These are phyloP conservation scores for Sinocyclocheilus maitianheensis DNA, from an alignment of 2,113 vertebrate species.

Conservation along the genomic window DNA sequence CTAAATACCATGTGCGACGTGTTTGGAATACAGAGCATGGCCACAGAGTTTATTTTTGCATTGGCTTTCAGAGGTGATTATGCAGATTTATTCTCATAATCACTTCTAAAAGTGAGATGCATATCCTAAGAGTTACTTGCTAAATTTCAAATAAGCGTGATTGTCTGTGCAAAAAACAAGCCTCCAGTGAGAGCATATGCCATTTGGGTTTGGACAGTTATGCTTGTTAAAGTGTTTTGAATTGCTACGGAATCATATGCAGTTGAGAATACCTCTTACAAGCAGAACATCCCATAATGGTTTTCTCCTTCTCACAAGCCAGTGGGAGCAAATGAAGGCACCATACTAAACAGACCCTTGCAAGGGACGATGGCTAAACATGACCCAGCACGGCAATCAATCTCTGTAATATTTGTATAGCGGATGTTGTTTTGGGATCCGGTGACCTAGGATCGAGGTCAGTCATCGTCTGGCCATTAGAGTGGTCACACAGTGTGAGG, in stretches of 20 bases:
- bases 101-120: not conserved
- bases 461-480: conserved; percentile 50
- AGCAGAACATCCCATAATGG: conserved; percentile 1
- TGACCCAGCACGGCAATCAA: conserved; percentile 72
- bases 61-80: not conserved
- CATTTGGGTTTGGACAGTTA: not conserved
- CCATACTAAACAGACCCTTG: conserved; percentile 62
- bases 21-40: not conserved
- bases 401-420: conserved; percentile 74
- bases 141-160: conserved; percentile 13
- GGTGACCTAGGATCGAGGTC: conserved; percentile 56
- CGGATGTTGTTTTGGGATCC: conserved; percentile 56
- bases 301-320: not conserved
- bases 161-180: not conserved
- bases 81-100: no score
- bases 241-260: not conserved
- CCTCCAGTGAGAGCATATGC: not conserved
- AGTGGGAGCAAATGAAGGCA: conserved; percentile 48
- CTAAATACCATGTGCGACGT: not conserved
- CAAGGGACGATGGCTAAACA: conserved; percentile 66
- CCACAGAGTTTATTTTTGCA: not conserved
- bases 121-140: not conserved
- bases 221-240: conserved; percentile 21
- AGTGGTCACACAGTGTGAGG: conserved; percentile 52
- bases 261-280: not conserved